A percentile compares a stretch with the other conserved stretches of the same genome.
phyloP scores from a whole-genome alignment of 2,113 vertebrate species.

The Solea solea region DNA sequence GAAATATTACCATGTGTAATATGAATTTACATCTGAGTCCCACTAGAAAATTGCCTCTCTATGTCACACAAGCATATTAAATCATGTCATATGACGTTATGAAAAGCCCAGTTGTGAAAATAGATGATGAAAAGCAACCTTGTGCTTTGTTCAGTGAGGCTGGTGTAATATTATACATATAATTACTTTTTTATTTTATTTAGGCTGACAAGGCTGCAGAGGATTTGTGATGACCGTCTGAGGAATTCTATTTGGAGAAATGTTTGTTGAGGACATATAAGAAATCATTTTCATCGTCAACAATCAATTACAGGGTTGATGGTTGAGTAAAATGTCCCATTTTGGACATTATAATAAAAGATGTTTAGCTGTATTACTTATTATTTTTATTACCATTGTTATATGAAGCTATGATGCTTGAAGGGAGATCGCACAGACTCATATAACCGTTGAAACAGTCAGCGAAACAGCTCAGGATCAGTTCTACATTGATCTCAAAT shows the following conservation, averaged over 20 bases:
- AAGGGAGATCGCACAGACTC: constrained; percentile 1
- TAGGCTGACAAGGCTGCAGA: constrained; percentile 2
- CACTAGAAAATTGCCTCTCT: constrained; percentile 49
- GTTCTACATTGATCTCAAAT: neutral
- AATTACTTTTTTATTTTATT: constrained; percentile 32
- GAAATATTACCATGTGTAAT: constrained; percentile 57
- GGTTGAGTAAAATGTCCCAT: constrained; percentile 11
- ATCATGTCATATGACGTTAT: constrained; percentile 46
- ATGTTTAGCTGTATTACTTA: neutral
- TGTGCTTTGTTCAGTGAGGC: constrained; percentile 8
- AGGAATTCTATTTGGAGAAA: constrained; percentile 24
- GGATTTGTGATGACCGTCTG: constrained; percentile 36
- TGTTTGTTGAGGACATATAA: constrained; percentile 11
- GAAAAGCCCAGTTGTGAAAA: constrained; percentile 46
- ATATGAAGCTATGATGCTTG: constrained; percentile 1
- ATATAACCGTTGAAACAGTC: neutral
- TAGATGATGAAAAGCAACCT: constrained; percentile 33
- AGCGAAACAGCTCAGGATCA: constrained; percentile 4
- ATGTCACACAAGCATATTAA: constrained; percentile 26
- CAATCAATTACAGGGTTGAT: constrained; percentile 1
- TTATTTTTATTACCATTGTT: constrained; percentile 3
- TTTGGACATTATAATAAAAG: constrained; percentile 29
- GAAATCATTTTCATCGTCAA: neutral
- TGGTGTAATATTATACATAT: constrained; percentile 41
- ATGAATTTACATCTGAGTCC: constrained; percentile 44